Evolutionary conservation across 2,113 vertebrate species (phyloP).

Genomic region (Thamnophis sirtalis): DNA sequence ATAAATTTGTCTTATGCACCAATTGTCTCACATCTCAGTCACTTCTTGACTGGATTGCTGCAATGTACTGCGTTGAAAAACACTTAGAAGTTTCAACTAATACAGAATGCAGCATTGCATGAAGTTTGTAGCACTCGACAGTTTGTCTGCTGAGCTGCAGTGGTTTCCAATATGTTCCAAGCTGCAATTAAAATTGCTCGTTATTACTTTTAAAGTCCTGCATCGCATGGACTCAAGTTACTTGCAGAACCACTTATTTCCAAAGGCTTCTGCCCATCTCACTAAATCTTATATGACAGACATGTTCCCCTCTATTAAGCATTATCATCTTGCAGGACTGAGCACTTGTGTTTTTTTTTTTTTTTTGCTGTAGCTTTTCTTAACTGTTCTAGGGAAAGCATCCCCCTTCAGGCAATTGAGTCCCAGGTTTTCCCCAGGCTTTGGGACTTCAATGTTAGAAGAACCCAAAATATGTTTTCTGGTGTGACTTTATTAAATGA

Average conservation of each 20-base stretch:
- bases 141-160: background rate
- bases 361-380: background rate
- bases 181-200: background rate
- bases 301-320: background rate
- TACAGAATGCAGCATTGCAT: background rate
- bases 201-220: background rate
- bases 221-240: background rate
- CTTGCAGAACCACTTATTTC: background rate
- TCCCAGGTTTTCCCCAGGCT: background rate
- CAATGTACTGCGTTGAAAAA: background rate
- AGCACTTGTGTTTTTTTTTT: background rate
- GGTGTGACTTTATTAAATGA: background rate
- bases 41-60: background rate
- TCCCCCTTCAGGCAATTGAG: background rate
- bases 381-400: background rate
- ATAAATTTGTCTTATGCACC: background rate
- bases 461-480: background rate
- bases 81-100: background rate
- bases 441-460: background rate
- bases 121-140: background rate
- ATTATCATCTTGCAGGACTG: background rate
- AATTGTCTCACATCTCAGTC: background rate
- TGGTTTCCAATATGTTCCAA: background rate
- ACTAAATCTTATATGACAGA: background rate
- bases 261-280: background rate